Evolutionary conservation across 2,888 invertebrate species (phyloP).

Genomic region (Leptinotarsa haldemani): DNA sequence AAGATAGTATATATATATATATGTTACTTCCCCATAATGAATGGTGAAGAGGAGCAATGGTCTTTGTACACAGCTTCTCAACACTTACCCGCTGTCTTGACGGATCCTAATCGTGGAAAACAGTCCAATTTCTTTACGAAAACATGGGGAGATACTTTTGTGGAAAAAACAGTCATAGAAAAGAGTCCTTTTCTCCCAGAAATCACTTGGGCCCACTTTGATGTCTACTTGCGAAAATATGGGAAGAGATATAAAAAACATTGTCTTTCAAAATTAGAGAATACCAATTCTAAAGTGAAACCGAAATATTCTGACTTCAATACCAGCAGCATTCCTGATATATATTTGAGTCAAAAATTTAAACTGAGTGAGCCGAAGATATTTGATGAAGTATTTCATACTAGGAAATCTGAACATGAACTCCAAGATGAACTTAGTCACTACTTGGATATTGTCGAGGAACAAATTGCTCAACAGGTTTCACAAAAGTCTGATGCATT

Average conservation of each 20-base stretch:
- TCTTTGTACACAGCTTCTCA: conserved; percentile 92
- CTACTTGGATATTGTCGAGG: conserved; percentile 94
- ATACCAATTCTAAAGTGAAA: conserved; percentile 53
- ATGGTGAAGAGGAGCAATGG: conserved; percentile 73
- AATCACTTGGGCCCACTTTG: conserved; percentile 86
- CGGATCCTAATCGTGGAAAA: conserved; percentile 93
- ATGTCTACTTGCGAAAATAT: conserved; percentile 85
- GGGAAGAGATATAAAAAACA: conserved; percentile 76
- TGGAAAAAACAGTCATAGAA: conserved; percentile 82
- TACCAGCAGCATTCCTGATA: conserved; percentile 81
- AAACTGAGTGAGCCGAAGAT: conserved; percentile 83
- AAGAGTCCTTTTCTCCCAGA: conserved; percentile 86
- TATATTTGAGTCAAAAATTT: conserved; percentile 85
- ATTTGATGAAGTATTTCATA: conserved; percentile 86
- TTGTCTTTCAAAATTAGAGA: conserved; percentile 57
- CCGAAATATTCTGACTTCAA: conserved; percentile 62
- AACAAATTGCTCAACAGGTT: conserved; percentile 91
- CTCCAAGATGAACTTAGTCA: conserved; percentile 93
- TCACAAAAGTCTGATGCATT: conserved; percentile 96
- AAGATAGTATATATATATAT: conserved; percentile 42
- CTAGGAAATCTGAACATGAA: conserved; percentile 71
- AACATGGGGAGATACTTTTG: conserved; percentile 97
- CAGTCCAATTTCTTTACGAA: conserved; percentile 94
- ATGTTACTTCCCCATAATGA: conserved; percentile 45
- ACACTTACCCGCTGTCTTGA: conserved; percentile 94